Evolutionary conservation across 2,888 invertebrate species (phyloP).

Genomic region (Panzeria rudis): DNA sequence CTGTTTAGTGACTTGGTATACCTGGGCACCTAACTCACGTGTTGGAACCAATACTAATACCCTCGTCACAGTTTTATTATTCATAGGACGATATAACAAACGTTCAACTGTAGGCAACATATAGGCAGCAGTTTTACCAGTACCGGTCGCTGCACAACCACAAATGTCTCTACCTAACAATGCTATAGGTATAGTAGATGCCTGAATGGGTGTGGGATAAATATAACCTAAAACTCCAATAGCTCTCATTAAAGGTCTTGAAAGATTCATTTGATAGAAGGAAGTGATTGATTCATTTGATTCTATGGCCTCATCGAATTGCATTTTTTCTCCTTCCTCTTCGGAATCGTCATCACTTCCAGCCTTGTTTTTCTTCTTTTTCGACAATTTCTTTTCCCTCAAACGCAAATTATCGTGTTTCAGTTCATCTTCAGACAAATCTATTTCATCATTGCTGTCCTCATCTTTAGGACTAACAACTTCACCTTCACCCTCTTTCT

Average conservation of each 20-base stretch:
- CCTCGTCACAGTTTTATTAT: constrained; percentile 88
- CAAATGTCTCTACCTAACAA: constrained; percentile 97
- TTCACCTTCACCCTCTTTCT: constrained; percentile 83
- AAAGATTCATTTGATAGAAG: constrained; percentile 98
- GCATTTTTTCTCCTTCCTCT: constrained; percentile 84
- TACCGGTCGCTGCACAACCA: constrained; percentile 99
- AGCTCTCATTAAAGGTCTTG: constrained; percentile 96
- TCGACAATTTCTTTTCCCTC: constrained; percentile 87
- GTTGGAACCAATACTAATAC: constrained; percentile 98
- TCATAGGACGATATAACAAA: constrained; percentile 92
- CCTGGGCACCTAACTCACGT: constrained; percentile 98
- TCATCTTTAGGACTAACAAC: constrained; percentile 85
- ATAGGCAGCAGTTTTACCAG: constrained; percentile 99
- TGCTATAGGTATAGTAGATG: constrained; percentile 97
- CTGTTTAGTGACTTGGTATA: constrained; percentile 96
- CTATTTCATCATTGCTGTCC: constrained; percentile 84
- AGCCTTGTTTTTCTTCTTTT: constrained; percentile 84
- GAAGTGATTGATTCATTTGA: constrained; percentile 88
- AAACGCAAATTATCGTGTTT: constrained; percentile 88
- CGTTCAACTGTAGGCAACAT: constrained; percentile 98
- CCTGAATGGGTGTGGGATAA: constrained; percentile 98
- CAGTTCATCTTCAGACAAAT: constrained; percentile 91
- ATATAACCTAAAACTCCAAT: constrained; percentile 94
- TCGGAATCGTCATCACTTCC: constrained; percentile 83
- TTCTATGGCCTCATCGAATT: constrained; percentile 87